phyloP scores from a whole-genome alignment of 1,140 invertebrate genomes.

The Teleopsis dalmanni region DNA sequence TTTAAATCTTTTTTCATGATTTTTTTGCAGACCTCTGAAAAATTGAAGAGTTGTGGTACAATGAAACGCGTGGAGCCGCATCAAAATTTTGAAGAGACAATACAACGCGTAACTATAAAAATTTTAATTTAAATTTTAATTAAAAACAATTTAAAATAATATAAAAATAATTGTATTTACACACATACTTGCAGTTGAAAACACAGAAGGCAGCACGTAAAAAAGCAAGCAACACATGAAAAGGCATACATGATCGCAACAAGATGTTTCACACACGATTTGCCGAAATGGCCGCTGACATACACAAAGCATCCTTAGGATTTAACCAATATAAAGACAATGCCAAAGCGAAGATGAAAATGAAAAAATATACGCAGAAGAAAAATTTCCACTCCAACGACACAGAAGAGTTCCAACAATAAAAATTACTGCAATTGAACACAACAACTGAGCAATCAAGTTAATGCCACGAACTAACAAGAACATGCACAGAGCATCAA shows the following conservation, averaged over 20 bases:
- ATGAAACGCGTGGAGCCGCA: slow-evolving; percentile 40
- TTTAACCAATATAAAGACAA: too few species aligned
- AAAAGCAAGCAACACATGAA: slow-evolving; percentile 31
- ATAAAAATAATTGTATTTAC: background rate
- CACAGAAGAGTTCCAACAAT: too few species aligned
- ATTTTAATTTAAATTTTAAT: background rate
- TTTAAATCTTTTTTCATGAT: background rate
- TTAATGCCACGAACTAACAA: too few species aligned
- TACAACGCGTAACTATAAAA: slow-evolving; percentile 36
- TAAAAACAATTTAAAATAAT: background rate
- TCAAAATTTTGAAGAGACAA: slow-evolving; percentile 43
- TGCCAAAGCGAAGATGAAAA: too few species aligned
- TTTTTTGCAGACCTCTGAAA: slow-evolving; percentile 11
- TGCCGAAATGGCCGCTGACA: slow-evolving; percentile 38
- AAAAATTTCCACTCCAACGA: too few species aligned
- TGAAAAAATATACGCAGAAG: too few species aligned
- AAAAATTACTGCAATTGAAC: too few species aligned
- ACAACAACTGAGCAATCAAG: too few species aligned
- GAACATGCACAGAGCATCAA: too few species aligned
- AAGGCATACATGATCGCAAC: slow-evolving; percentile 33
- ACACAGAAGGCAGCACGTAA: slow-evolving; percentile 42
- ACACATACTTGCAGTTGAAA: slow-evolving; percentile 27
- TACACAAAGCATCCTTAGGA: slow-evolving; percentile 44
- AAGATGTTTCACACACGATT: slow-evolving; percentile 35
- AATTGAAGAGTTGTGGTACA: slow-evolving; percentile 31